Evolutionary conservation across 2,113 vertebrate species (phyloP), one percentile per base, ranked within the genome.

Genomic region (Irena cyanogastra): DNA sequence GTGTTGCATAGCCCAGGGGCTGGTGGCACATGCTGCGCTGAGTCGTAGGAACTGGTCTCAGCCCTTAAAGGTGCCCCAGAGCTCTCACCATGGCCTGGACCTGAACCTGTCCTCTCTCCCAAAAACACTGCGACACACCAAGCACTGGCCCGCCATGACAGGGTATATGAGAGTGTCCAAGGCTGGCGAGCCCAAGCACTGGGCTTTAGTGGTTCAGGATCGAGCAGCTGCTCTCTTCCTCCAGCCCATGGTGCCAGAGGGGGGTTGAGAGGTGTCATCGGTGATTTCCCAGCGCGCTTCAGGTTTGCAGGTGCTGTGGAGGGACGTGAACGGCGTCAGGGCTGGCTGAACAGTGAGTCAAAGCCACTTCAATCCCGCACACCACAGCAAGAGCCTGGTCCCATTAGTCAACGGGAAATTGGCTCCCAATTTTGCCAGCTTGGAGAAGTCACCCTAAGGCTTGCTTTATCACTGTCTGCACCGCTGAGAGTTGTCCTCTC

Each of bases 361-460:
- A 96, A 94, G 91, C 93, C 83, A 81, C 69, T 86, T 90, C 80
- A 93, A 76, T 79, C 78, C 59, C 1, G 23, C 7, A 7, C 10
- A 9, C 64, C 80, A 80, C 45, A 93, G 64, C 6, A 8, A 95
- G 64, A 81, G 56, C 72, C 56, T 11, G 52, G 83, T 80, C 44
- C 89, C 64, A 95, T 96, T 97, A 96, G 89, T 91, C 95, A 96
- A 94, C 0, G 89, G 96, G 94, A 96, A 96, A 95, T 78, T 93
- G 64, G 60, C 72, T 96, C 64, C 83, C 83, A 89, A 89, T 94
- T 96, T 94, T 1, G 0, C 80, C 80, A 93, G 86, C 83, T 91
- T 89, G 74, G 60, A 66, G 90, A 95, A 92, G 89, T 90, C 91
- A 93, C 91, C 96, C 56, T 56, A 80, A 86, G 88, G 94, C 94